Percentiles rank a stretch among this genome's conserved stretches.
phyloP scores from a whole-genome alignment of 2,113 vertebrate species.

The Myiozetetes cayanensis region DNA sequence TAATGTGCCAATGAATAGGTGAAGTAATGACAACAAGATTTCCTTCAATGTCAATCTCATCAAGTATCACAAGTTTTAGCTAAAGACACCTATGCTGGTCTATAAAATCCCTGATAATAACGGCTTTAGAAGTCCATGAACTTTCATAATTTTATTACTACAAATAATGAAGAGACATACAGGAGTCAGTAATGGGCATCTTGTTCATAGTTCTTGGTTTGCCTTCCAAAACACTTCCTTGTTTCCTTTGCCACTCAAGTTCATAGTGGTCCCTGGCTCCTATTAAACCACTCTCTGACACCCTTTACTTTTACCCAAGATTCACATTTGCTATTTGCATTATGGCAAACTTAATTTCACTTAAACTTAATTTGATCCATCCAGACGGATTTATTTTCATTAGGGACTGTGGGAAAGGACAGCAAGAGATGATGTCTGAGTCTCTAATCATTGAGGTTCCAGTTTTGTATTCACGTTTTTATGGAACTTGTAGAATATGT shows the following conservation, averaged over 20 bases:
- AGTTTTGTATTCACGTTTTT: background rate
- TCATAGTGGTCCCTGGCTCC: background rate
- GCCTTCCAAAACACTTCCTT: background rate
- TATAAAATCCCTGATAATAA: background rate
- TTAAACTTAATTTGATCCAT: background rate
- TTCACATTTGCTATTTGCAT: background rate
- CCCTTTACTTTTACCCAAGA: background rate
- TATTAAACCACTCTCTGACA: background rate
- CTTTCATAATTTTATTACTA: background rate
- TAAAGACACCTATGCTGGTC: background rate
- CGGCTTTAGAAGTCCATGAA: background rate
- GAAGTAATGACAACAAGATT: background rate
- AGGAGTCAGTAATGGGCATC: background rate
- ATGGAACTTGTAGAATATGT: background rate
- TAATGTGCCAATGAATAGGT: background rate
- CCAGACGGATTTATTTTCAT: background rate
- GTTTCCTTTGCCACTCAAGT: background rate
- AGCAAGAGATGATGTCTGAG: background rate
- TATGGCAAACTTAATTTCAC: background rate
- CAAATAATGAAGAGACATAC: background rate
- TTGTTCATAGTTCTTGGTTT: background rate
- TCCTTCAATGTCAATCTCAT: background rate
- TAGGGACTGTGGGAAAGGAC: background rate
- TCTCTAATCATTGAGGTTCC: background rate
- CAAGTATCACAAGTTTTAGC: background rate